phyloP scores from a whole-genome alignment of 2,888 invertebrate species.

The Drosophila anomelani region DNA sequence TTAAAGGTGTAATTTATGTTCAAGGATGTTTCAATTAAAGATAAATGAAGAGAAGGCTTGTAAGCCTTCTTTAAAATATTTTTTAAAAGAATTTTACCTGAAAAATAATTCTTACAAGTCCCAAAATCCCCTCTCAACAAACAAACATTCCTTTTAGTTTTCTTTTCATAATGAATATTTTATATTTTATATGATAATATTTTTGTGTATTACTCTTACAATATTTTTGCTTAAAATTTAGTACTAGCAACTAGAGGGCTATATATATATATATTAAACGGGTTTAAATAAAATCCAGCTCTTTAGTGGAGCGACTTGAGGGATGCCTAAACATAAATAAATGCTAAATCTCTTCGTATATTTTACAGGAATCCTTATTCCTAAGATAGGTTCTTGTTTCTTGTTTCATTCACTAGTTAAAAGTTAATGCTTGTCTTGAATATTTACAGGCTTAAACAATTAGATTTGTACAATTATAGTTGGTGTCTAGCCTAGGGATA shows the following conservation, averaged over 20 bases:
- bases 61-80: too few relatives aligned
- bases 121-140: slow-evolving; percentile 2
- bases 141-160: slow-evolving; percentile 19
- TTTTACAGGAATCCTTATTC: slow-evolving; percentile 52
- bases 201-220: slow-evolving; percentile 41
- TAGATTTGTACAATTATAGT: slow-evolving; percentile 69
- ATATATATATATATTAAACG: slow-evolving; percentile 20
- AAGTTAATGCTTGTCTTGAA: slow-evolving; percentile 52
- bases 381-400: slow-evolving; percentile 41
- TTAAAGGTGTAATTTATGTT: not conserved
- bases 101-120: too few relatives aligned
- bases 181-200: slow-evolving; percentile 74
- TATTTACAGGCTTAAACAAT: slow-evolving; percentile 70
- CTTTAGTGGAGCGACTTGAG: slow-evolving; percentile 46
- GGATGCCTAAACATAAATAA: slow-evolving; percentile 58
- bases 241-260: slow-evolving; percentile 50
- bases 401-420: slow-evolving; percentile 71
- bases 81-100: too few relatives aligned
- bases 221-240: slow-evolving; percentile 50
- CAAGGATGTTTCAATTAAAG: not conserved
- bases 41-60: not conserved
- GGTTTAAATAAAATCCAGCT: slow-evolving; percentile 43
- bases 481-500: slow-evolving; percentile 40
- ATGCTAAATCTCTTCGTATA: slow-evolving; percentile 51
- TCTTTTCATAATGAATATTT: slow-evolving; percentile 73